phyloP scores from a whole-genome alignment of 2,113 vertebrate species.

The Pteropus alecto region DNA sequence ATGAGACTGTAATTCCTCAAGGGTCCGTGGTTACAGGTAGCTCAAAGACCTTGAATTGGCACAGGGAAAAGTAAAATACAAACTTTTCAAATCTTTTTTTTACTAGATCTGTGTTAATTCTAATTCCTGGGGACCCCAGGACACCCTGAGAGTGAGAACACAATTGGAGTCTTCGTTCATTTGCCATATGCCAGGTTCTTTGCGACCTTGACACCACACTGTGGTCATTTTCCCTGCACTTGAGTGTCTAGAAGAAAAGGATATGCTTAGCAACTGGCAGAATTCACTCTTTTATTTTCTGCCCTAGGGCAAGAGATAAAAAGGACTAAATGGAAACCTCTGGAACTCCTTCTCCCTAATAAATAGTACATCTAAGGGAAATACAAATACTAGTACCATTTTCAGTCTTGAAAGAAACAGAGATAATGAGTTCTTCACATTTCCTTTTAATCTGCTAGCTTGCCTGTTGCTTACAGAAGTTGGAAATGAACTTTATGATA shows the following conservation, averaged over 20 bases:
- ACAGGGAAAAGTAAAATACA: background rate
- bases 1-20: background rate
- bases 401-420: background rate
- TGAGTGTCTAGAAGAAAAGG: background rate
- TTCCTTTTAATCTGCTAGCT: background rate
- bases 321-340: background rate
- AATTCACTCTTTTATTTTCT: background rate
- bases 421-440: background rate
- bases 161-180: background rate
- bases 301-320: background rate
- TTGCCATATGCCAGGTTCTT: background rate
- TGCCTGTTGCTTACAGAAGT: background rate
- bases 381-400: background rate
- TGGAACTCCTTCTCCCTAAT: background rate
- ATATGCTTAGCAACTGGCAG: background rate
- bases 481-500: background rate
- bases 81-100: background rate
- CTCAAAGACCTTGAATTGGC: background rate
- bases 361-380: background rate
- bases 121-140: background rate
- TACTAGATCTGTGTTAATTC: background rate
- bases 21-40: background rate
- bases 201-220: background rate
- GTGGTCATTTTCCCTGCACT: background rate
- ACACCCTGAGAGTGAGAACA: background rate